Percentiles rank a stretch among this genome's conserved stretches.
phyloP scores from a whole-genome alignment of 2,888 invertebrate genomes.

The Gastrophysa polygoni region DNA sequence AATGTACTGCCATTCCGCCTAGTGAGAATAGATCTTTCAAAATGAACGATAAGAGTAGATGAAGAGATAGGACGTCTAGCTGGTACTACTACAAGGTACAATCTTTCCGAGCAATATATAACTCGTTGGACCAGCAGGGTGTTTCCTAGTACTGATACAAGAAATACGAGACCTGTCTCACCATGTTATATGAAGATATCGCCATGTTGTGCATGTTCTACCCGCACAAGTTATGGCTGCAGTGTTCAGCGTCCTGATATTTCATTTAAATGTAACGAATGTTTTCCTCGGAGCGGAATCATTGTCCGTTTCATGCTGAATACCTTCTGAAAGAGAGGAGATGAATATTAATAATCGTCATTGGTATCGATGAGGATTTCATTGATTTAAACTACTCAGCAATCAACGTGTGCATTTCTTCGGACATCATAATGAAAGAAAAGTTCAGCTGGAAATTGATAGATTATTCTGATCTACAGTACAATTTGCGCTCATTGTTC shows the following conservation, averaged over 20 bases:
- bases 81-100: conserved; percentile 55
- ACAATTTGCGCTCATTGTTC: too few species aligned
- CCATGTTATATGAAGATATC: conserved; percentile 58
- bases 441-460: too few species aligned
- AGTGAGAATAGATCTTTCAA: conserved; percentile 30
- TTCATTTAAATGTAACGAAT: conserved; percentile 30
- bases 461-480: too few species aligned
- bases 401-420: too few species aligned
- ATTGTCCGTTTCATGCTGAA: too few species aligned
- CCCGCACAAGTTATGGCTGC: conserved; percentile 52
- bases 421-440: too few species aligned
- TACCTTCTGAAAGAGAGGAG: too few species aligned
- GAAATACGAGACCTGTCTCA: conserved; percentile 58
- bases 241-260: conserved; percentile 41
- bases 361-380: too few species aligned
- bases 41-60: conserved; percentile 32
- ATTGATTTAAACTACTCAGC: too few species aligned
- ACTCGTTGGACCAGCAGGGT: conserved; percentile 56
- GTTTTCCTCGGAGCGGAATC: not conserved
- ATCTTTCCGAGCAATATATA: conserved; percentile 55
- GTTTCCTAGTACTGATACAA: conserved; percentile 58
- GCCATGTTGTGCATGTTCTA: conserved; percentile 54
- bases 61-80: conserved; percentile 51
- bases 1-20: conserved; percentile 15
- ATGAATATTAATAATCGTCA: too few species aligned